Evolutionary conservation across 2,113 vertebrate genomes (phyloP), one percentile per base, ranked within the genome.

Genomic region (Chaetodon trifascialis): DNA sequence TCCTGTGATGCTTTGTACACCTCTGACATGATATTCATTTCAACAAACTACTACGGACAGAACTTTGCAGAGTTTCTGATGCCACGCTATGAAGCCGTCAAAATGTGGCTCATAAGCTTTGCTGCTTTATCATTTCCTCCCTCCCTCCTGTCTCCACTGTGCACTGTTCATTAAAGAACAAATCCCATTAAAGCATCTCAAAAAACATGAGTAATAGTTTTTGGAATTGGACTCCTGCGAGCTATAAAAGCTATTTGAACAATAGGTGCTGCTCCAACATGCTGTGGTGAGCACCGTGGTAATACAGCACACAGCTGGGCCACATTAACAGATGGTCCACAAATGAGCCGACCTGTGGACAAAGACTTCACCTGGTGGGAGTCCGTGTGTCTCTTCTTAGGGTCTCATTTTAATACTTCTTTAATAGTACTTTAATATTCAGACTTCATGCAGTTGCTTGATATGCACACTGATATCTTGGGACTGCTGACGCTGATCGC

Each of bases 291-390:
- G 63, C 42, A 54, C 52, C 59, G 59, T 1, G 30, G 21, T 59
- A 21, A 52, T 15, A 59, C 64, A 15, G 60, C 21, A 17, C 81
- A 54, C 74, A 79, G 83, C 76, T 17, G 8, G 21, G 15, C 16
- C 46, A 64, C 72, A 10, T 12, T 56, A 72, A 79, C 72, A 85
- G 83, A 86, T 56, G 86, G 58, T 73, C 52, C 16, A 52, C 1
- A 73, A 74, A 88, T 70, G 8, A 85, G 56, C 54, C 44, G n/a
- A 83, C 42, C 63, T 80, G 84, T 67, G 79, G 68, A 72, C 34
- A 66, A 66, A 62, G 71, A 79, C 67, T 58, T 69, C 1, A 52
- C 46, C 36, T 60, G 66, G 46, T 15, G 60, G 25, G 78, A 9
- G 74, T 23, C 25, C 66, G 67, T 17, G 64, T 21, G 40, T 62